A percentile compares a stretch with the other conserved stretches of the same genome.
phyloP scores from a whole-genome alignment of 2,113 vertebrate species.

The Laticauda colubrina region DNA sequence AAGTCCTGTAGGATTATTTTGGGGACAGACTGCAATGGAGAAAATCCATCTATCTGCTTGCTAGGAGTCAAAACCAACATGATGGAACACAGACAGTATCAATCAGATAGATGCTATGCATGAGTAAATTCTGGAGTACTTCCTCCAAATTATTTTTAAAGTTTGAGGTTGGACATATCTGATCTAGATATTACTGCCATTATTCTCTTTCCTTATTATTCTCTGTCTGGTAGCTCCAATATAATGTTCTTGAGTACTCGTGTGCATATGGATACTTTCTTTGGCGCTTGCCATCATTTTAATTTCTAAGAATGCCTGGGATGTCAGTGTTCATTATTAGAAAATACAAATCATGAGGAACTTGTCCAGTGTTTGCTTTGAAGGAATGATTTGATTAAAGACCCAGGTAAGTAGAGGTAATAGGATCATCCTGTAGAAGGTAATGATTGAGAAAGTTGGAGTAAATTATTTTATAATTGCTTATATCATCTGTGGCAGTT shows the following conservation, averaged over 20 bases:
- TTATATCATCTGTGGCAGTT: background rate
- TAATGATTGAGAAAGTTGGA: background rate
- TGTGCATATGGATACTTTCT: background rate
- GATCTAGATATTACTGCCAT: background rate
- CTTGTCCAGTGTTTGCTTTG: background rate
- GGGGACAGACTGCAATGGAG: background rate
- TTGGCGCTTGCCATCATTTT: background rate
- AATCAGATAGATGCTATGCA: background rate
- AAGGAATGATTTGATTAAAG: background rate
- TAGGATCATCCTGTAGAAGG: background rate
- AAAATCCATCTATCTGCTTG: background rate
- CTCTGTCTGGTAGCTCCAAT: background rate
- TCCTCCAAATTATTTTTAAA: background rate
- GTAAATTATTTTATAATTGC: background rate
- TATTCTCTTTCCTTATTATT: background rate
- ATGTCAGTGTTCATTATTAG: background rate
- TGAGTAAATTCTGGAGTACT: background rate
- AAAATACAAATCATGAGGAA: background rate
- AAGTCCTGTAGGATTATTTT: background rate
- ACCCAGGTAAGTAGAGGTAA: background rate
- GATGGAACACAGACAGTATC: background rate
- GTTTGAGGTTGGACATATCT: background rate
- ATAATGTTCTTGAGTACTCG: background rate
- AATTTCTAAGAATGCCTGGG: background rate
- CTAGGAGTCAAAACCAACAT: background rate